These are phyloP conservation scores for Limnodromus scolopaceus DNA, from an alignment of 2,797 vertebrate genomes.

Conservation along the genomic window DNA sequence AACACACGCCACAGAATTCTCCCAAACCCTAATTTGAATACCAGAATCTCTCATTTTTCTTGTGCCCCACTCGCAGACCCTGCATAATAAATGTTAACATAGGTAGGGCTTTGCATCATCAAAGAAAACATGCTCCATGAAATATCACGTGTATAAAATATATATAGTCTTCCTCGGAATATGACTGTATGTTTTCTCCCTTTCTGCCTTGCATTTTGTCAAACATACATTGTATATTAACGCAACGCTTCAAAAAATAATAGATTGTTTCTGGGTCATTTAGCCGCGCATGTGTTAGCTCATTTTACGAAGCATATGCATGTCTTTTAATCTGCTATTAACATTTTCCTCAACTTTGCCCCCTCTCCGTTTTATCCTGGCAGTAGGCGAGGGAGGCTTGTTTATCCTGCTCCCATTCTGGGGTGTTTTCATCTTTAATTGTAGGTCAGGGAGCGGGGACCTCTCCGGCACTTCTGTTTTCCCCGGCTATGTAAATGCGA, in stretches of 20 bases:
- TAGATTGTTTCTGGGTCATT: slow-evolving; percentile 28
- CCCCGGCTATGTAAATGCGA: slow-evolving; percentile 40
- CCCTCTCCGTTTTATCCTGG: slow-evolving; percentile 49
- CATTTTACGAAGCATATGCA: background rate
- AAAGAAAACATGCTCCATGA: background rate
- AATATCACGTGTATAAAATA: background rate
- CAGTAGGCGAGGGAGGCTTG: background rate
- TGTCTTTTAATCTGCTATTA: slow-evolving; percentile 52
- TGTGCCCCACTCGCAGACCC: background rate
- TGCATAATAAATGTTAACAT: background rate
- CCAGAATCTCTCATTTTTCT: background rate
- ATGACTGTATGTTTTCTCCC: slow-evolving; percentile 2
- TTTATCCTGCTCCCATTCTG: slow-evolving; percentile 53
- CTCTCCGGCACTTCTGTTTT: slow-evolving; percentile 25
- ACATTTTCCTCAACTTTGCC: slow-evolving; percentile 31
- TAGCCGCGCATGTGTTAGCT: background rate
- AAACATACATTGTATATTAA: background rate
- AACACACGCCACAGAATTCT: background rate
- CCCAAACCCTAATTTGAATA: background rate
- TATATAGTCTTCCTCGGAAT: background rate
- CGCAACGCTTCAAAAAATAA: slow-evolving; percentile 8
- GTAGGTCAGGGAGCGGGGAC: slow-evolving; percentile 26
- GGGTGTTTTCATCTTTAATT: slow-evolving; percentile 54
- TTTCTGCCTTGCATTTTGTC: slow-evolving; percentile 25
- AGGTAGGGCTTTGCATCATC: slow-evolving; percentile 2